A percentile compares a stretch with the other conserved stretches of the same genome.
Evolutionary conservation across 1,140 invertebrate genomes (phyloP).

Genomic region (Triops longicaudatus): DNA sequence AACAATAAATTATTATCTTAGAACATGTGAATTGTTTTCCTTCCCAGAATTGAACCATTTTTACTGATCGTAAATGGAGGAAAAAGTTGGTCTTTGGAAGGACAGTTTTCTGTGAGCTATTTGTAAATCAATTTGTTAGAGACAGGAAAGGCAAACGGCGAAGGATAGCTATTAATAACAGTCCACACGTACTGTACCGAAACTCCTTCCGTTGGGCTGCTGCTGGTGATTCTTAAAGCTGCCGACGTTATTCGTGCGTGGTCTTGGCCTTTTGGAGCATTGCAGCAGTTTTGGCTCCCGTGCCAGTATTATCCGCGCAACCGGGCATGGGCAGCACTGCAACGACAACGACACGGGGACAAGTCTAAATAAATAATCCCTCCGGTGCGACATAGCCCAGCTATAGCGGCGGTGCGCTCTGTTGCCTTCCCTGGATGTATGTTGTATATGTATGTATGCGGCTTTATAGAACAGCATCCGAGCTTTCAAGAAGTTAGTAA

Average conservation of each 20-base stretch:
- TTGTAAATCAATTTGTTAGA: not conserved
- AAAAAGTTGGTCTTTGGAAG: not conserved
- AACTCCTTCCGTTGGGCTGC: slow-evolving; percentile 9
- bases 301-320: not conserved
- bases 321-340: not conserved
- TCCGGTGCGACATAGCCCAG: not conserved
- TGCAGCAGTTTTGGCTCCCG: not conserved
- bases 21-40: not conserved
- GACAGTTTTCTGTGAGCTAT: not conserved
- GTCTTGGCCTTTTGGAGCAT: not conserved
- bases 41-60: not conserved
- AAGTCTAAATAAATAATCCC: slow-evolving; percentile 15
- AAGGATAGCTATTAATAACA: slow-evolving; percentile 13
- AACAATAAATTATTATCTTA: too few relatives aligned
- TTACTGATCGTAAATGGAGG: not conserved
- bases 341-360: slow-evolving; percentile 10
- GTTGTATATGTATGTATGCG: slow-evolving; percentile 12
- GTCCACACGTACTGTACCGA: not conserved
- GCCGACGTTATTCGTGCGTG: not conserved
- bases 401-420: slow-evolving; percentile 2
- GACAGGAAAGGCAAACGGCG: not conserved
- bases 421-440: not conserved
- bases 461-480: slow-evolving; percentile 2
- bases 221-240: not conserved
- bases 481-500: not conserved